Conservation (phyloP, 2,113 vertebrate species). For the Calcarius ornatus region DNA sequence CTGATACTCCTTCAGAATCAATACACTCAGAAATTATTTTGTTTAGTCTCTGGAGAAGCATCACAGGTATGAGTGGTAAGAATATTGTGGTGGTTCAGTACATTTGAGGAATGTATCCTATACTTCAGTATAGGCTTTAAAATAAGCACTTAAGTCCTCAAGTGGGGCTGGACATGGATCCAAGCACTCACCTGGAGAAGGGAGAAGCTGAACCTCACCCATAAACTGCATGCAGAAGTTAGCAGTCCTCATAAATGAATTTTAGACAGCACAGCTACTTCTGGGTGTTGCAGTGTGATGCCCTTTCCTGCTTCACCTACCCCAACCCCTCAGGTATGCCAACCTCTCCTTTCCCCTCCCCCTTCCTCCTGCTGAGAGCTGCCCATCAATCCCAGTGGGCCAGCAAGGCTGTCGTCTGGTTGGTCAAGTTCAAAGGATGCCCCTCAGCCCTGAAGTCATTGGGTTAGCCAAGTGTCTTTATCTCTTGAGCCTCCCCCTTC, state of each 20-base stretch:
- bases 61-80: background rate
- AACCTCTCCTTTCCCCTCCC: no score
- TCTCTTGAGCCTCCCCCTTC: no score
- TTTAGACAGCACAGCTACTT: conserved; percentile 43
- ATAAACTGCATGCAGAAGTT: background rate
- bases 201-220: background rate
- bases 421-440: no score
- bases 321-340: no score
- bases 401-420: no score
- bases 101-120: background rate
- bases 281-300: no score
- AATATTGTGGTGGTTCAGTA: background rate
- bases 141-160: background rate
- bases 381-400: no score
- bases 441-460: no score
- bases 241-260: conserved; percentile 9
- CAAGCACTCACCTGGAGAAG: background rate
- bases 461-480: no score
- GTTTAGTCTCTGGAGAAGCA: background rate
- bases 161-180: background rate
- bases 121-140: background rate
- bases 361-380: no score
- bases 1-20: background rate
- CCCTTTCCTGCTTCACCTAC: no score
- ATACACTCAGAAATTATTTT: background rate